Base-by-base conservation (phyloP, 2,888 invertebrate species). In the Luperina testacea region DNA sequence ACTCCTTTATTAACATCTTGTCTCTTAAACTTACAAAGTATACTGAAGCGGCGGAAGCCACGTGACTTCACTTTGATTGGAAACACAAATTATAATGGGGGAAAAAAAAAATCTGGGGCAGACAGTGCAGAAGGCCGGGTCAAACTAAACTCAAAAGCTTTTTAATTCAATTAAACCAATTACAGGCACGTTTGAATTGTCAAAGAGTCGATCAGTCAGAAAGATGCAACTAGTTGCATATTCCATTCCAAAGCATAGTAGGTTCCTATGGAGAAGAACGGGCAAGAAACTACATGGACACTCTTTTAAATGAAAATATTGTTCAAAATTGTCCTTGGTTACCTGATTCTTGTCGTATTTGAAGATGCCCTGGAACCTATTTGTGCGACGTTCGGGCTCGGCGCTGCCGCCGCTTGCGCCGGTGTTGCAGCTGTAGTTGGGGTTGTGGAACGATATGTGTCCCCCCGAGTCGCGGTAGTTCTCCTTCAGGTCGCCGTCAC, bases 371-470 rank as follows among this genome's bases (percentile, higher is more conserved):
- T 97, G 97, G 86, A 97, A 95, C 17, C 96, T 91, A 83, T 95
- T 95, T 2, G 91, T 84, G 42, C 95, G 91, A 8, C 95, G 93
- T 59, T 95, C 94, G 7, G 92, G 92, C n/a, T 94, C 95, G 27
- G 92, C 91, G 38, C 84, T 89, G 32, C 97, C 97, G 51, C 96
- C 96, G 53, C 96, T 97, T 65, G 86, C 70, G 17, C 90, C 89
- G 0, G 89, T 87, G 13, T 97, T 97, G 93, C 94, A 94, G 86
- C 92, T 95, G 88, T 99, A 99, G 93, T 99, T 99, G 7, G 99
- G 99, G 96, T 99, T 99, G 69, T 98, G 98, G 94, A 99, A 99
- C 0, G 98, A 98, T 89, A 98, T 97, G 42, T 98, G 98, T 67
- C 98, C 98, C 87, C 98, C 97, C 38, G 98, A 97, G 51, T 96